Percentiles rank a stretch among this genome's conserved stretches.
These are phyloP conservation scores for Echeneis naucrates DNA, from an alignment of 2,797 vertebrate species.

Conservation along the genomic window DNA sequence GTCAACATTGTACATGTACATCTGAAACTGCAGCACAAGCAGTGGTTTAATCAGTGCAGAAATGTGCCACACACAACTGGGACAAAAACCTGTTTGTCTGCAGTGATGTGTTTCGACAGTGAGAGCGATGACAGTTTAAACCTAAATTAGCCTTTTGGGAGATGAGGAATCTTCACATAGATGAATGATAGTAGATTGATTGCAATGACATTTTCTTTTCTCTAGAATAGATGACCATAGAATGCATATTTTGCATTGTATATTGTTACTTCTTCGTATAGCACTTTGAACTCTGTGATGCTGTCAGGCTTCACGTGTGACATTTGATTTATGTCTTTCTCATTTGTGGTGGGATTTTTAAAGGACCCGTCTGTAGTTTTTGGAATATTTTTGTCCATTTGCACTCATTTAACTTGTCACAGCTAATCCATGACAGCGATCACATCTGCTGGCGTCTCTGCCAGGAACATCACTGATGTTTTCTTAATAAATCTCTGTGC, in stretches of 20 bases:
- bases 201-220: conserved; percentile 56
- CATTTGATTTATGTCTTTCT: conserved; percentile 35
- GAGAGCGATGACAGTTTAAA: conserved; percentile 25
- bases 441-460: background rate
- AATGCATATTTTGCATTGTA: conserved; percentile 43
- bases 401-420: background rate
- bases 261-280: conserved; percentile 51
- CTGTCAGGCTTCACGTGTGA: conserved; percentile 63
- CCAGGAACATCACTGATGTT: background rate
- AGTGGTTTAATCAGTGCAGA: background rate
- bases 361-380: conserved; percentile 34
- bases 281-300: conserved; percentile 76
- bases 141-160: conserved; percentile 23
- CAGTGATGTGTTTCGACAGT: background rate
- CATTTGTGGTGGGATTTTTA: conserved; percentile 30
- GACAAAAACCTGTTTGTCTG: background rate
- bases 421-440: conserved; percentile 2
- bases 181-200: conserved; percentile 46
- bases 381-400: conserved; percentile 21
- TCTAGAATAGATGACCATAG: conserved; percentile 17
- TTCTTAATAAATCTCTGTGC: background rate
- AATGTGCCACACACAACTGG: background rate
- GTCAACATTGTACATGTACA: background rate
- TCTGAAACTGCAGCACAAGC: background rate
- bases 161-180: conserved; percentile 29